phyloP scores from a whole-genome alignment of 1,140 invertebrate genomes.

The Octopus sinensis region DNA sequence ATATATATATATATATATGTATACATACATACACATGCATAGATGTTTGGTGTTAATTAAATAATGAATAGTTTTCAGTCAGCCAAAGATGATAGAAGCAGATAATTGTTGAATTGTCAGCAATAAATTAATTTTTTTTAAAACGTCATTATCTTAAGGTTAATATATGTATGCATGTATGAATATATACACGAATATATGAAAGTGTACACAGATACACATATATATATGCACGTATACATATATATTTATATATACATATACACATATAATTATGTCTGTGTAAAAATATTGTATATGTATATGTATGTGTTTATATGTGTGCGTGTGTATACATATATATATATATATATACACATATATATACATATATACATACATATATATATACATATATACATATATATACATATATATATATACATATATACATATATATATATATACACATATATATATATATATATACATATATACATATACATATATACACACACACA shows the following conservation, averaged over 20 bases:
- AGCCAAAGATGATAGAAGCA: too few relatives aligned
- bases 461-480: background rate
- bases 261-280: background rate
- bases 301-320: background rate
- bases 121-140: too few relatives aligned
- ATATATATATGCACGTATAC: background rate
- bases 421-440: background rate
- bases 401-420: background rate
- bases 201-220: too few relatives aligned
- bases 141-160: too few relatives aligned
- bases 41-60: too few relatives aligned
- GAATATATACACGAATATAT: too few relatives aligned
- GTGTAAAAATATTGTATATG: background rate
- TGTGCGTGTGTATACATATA: background rate
- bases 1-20: too few relatives aligned
- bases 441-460: background rate
- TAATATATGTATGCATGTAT: too few relatives aligned
- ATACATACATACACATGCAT: too few relatives aligned
- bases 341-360: background rate
- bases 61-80: too few relatives aligned
- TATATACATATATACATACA: background rate
- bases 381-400: background rate
- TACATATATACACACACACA: background rate
- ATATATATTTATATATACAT: background rate
- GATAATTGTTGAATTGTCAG: too few relatives aligned